A percentile compares a stretch with the other conserved stretches of the same genome.
Evolutionary conservation across 2,797 vertebrate species (phyloP).

Genomic region (Ammospiza maritima): DNA sequence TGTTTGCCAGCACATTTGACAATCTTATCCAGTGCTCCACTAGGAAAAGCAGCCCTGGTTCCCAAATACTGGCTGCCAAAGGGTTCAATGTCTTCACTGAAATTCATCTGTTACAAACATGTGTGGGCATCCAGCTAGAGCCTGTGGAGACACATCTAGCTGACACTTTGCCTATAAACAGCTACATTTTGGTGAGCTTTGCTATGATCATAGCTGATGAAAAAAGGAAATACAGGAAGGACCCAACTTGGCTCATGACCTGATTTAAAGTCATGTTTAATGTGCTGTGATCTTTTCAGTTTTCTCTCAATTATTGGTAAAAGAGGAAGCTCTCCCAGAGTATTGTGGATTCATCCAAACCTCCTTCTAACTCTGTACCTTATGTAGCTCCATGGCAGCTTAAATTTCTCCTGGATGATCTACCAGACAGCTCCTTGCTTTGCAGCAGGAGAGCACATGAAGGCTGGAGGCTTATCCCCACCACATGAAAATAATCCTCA

Average conservation of each 20-base stretch:
- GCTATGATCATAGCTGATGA: not conserved
- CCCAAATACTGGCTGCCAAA: accelerated
- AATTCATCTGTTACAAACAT: not conserved
- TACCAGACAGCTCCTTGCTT: not conserved
- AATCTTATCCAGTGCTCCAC: not conserved
- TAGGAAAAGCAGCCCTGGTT: not conserved
- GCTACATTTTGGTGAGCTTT: not conserved
- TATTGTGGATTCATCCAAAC: not conserved
- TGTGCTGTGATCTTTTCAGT: not conserved
- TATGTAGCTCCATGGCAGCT: not conserved
- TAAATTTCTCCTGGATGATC: not conserved
- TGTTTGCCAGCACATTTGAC: not conserved
- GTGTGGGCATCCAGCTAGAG: not conserved
- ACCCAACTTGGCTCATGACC: not conserved
- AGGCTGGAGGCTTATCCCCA: not conserved
- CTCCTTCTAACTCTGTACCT: not conserved
- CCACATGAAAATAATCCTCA: not conserved
- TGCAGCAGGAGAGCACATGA: not conserved
- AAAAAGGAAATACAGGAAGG: not conserved
- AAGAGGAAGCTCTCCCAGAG: not conserved
- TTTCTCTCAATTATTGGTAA: not conserved
- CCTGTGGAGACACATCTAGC: not conserved
- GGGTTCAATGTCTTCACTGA: not conserved
- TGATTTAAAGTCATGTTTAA: not conserved
- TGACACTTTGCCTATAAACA: not conserved